Evolutionary conservation across 2,113 vertebrate genomes (phyloP).

Genomic region (Panurus biarmicus): DNA sequence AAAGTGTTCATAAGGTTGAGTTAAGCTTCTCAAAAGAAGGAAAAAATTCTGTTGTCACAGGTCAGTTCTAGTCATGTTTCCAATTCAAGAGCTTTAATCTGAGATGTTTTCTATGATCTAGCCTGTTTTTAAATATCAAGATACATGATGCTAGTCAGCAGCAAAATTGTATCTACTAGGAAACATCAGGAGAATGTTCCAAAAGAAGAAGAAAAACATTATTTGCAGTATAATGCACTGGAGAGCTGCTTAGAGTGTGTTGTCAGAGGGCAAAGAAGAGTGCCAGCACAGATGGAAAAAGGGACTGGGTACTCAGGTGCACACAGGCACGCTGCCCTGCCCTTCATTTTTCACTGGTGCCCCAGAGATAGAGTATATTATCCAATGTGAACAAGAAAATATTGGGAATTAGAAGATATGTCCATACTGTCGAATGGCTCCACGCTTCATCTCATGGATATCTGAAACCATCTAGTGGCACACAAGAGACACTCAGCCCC

Average conservation of each 20-base stretch:
- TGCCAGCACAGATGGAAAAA: neutral
- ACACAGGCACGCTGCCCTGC: neutral
- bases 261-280: neutral
- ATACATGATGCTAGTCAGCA: neutral
- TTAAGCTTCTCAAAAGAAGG: neutral
- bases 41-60: neutral
- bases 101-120: neutral
- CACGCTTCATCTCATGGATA: neutral
- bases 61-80: neutral
- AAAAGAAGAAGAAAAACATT: neutral
- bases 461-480: neutral
- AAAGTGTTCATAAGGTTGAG: neutral
- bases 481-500: neutral
- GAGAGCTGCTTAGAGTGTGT: neutral
- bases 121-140: neutral
- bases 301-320: neutral
- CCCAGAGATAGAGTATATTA: neutral
- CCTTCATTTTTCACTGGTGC: neutral
- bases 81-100: neutral
- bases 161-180: neutral
- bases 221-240: neutral
- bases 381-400: neutral
- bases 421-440: neutral
- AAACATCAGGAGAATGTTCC: neutral
- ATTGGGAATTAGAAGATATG: neutral